Evolutionary conservation across 2,888 invertebrate species (phyloP).

Genomic region (Adineta ricciae): DNA sequence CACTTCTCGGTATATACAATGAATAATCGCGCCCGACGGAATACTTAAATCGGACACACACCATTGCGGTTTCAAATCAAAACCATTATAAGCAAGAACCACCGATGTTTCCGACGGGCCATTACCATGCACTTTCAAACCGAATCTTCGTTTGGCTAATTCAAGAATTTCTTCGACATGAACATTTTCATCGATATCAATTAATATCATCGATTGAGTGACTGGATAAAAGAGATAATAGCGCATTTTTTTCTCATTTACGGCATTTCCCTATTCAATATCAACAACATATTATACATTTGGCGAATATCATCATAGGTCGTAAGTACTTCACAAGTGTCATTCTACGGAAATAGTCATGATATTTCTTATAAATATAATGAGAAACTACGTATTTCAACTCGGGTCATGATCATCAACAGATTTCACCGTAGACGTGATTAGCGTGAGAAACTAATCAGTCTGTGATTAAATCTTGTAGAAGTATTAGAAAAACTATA

Average conservation of each 20-base stretch:
- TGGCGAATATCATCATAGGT: too few species aligned
- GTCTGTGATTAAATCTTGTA: too few species aligned
- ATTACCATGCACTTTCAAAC: background rate
- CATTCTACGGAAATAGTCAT: background rate
- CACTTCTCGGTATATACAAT: conserved; percentile 42
- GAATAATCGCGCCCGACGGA: conserved; percentile 44
- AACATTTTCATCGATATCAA: background rate
- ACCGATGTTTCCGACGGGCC: conserved; percentile 33
- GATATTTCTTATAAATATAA: too few species aligned
- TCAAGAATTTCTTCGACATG: background rate
- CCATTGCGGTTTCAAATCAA: conserved; percentile 45
- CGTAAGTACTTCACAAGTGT: too few species aligned
- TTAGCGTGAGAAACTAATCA: too few species aligned
- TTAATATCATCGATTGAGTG: background rate
- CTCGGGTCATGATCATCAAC: too few species aligned
- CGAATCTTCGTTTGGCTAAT: background rate
- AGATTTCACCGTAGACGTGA: too few species aligned
- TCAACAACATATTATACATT: background rate
- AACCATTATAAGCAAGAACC: conserved; percentile 44
- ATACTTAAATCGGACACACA: conserved; percentile 45
- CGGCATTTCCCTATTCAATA: background rate
- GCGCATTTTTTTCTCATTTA: background rate
- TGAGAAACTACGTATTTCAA: too few species aligned
- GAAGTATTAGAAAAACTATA: too few species aligned
- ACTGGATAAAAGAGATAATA: background rate